These are phyloP conservation scores for Orthosia gothica DNA, from an alignment of 2,888 invertebrate genomes.

Conservation along the genomic window DNA sequence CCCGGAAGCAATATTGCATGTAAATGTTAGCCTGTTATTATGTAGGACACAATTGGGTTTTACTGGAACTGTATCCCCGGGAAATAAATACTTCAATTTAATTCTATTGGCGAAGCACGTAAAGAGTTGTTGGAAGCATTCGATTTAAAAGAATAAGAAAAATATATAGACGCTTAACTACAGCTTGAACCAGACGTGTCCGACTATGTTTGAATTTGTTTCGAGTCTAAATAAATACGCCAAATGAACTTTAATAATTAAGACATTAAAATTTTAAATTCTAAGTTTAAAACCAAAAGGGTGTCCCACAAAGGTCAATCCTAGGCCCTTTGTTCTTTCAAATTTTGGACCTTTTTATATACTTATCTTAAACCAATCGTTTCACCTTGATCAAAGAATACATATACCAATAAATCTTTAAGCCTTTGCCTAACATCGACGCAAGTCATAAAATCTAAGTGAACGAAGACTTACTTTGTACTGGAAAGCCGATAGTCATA, in stretches of 20 bases:
- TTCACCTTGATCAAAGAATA: slow-evolving; percentile 29
- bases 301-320: slow-evolving; percentile 12
- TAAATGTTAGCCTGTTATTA: slow-evolving; percentile 48
- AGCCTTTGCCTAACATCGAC: slow-evolving; percentile 33
- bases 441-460: slow-evolving; percentile 41
- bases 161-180: background rate
- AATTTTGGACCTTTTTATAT: background rate
- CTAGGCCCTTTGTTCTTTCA: background rate
- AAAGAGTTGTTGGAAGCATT: background rate
- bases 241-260: background rate
- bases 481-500: slow-evolving; percentile 46
- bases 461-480: slow-evolving; percentile 55
- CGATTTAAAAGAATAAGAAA: background rate
- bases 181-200: background rate
- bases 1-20: slow-evolving; percentile 43
- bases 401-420: slow-evolving; percentile 40
- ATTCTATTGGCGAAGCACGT: background rate
- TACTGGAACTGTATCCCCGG: background rate
- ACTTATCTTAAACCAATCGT: slow-evolving; percentile 15
- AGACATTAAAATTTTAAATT: background rate
- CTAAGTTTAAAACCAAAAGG: background rate
- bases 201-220: background rate
- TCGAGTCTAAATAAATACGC: background rate
- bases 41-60: slow-evolving; percentile 33
- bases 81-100: slow-evolving; percentile 9